Conservation (phyloP, 2,113 vertebrate genomes). For the Loxodonta africana region DNA sequence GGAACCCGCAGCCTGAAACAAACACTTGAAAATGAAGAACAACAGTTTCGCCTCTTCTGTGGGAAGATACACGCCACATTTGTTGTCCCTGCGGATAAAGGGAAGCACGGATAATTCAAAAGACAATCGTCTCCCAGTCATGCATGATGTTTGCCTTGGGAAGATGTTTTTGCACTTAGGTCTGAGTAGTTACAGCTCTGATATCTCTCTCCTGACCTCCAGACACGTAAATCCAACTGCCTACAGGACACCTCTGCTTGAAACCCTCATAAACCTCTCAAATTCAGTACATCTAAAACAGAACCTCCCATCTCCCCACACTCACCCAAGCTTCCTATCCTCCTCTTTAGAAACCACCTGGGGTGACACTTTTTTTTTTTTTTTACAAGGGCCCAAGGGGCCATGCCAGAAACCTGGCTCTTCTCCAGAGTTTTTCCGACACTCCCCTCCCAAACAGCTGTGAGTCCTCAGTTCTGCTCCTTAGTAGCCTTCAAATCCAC, state of each 20-base stretch:
- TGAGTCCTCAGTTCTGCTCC: background rate
- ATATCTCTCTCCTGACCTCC: conserved; percentile 31
- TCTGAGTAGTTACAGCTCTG: background rate
- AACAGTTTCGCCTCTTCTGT: background rate
- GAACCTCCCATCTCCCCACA: background rate
- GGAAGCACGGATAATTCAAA: background rate
- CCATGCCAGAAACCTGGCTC: background rate
- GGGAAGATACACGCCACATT: background rate
- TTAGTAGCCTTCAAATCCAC: background rate
- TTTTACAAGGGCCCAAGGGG: background rate
- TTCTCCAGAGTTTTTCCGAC: background rate
- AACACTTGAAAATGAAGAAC: background rate
- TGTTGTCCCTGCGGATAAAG: background rate
- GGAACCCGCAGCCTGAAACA: background rate
- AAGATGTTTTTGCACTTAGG: conserved; percentile 5
- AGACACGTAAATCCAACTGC: background rate
- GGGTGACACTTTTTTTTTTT: background rate
- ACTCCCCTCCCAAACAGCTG: background rate
- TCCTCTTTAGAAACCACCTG: background rate
- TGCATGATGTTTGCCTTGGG: background rate
- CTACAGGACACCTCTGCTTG: background rate
- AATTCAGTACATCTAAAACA: background rate
- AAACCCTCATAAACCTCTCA: background rate
- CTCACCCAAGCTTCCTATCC: background rate
- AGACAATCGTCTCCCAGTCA: conserved; percentile 10